A percentile compares a stretch with the other conserved stretches of the same genome.
These are phyloP conservation scores for Tricholaema leucomelas DNA, from an alignment of 2,113 vertebrate species.

Conservation along the genomic window DNA sequence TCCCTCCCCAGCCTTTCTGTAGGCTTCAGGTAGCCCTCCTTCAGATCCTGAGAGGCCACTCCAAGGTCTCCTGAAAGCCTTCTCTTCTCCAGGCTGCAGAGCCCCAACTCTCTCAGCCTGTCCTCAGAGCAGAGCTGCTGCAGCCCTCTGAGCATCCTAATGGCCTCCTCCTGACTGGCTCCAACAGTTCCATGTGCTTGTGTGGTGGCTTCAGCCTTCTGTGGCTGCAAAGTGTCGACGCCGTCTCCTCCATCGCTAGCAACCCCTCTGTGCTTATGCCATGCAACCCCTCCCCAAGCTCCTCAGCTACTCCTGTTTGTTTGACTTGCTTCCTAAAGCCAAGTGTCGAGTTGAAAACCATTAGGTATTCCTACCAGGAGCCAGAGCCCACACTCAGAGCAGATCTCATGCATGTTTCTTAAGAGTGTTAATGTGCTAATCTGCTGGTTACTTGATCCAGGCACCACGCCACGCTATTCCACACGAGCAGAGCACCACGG, in stretches of 20 bases:
- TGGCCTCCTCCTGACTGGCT: no score
- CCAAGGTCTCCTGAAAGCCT: no score
- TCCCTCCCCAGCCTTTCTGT: no score
- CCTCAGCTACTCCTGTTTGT: slow-evolving; percentile 45
- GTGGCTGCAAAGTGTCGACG: neutral
- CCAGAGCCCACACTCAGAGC: slow-evolving; percentile 81
- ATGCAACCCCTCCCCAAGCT: neutral
- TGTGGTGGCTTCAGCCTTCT: no score
- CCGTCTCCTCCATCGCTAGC: neutral
- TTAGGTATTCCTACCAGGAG: slow-evolving; percentile 77
- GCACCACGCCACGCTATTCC: slow-evolving; percentile 83
- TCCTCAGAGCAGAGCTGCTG: no score
- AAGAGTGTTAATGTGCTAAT: slow-evolving; percentile 96
- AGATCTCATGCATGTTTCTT: slow-evolving; percentile 79
- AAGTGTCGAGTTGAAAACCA: slow-evolving; percentile 71
- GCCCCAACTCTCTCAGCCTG: no score
- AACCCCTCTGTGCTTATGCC: no score
- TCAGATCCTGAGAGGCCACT: no score
- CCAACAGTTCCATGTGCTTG: no score
- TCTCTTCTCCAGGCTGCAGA: no score
- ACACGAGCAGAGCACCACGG: slow-evolving; percentile 77
- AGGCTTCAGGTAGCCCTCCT: no score
- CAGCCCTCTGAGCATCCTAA: no score
- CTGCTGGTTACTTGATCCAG: slow-evolving; percentile 93
- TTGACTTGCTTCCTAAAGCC: slow-evolving; percentile 67